Conservation (phyloP, 2,113 vertebrate species). For the Melanocharis versteri region DNA sequence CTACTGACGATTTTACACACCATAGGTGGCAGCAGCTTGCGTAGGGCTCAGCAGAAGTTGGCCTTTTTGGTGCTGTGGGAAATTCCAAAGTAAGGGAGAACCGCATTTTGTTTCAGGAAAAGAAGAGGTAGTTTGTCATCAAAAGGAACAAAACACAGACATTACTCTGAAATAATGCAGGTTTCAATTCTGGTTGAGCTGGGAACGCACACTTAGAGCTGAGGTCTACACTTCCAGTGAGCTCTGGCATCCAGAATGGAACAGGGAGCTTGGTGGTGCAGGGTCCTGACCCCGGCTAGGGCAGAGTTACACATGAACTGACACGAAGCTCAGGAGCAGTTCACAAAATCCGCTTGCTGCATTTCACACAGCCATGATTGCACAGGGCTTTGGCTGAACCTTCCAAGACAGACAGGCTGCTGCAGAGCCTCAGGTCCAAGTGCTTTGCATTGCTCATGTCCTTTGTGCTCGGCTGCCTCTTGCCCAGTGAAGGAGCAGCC, state of each 20-base stretch:
- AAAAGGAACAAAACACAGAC: not conserved
- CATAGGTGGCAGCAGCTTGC: not conserved
- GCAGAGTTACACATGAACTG: not conserved
- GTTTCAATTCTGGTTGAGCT: not conserved
- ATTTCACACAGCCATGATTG: not conserved
- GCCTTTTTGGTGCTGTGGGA: not conserved
- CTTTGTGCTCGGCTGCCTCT: accelerated
- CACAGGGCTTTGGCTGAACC: not conserved
- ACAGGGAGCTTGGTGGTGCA: not conserved
- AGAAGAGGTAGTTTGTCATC: not conserved
- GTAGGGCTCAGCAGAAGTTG: not conserved
- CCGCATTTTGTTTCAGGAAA: not conserved
- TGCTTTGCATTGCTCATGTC: not conserved
- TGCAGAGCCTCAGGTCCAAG: not conserved
- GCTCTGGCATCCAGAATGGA: not conserved
- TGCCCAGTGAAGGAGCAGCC: not conserved
- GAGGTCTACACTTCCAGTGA: not conserved
- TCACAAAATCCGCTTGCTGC: not conserved
- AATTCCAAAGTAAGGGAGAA: not conserved
- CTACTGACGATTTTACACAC: not conserved
- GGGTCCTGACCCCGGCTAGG: accelerated
- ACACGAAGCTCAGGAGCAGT: not conserved
- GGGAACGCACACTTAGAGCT: not conserved
- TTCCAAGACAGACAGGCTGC: not conserved
- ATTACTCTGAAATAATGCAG: not conserved